Conservation (phyloP, 2,888 invertebrate genomes). For the Drosophila ochracea region DNA sequence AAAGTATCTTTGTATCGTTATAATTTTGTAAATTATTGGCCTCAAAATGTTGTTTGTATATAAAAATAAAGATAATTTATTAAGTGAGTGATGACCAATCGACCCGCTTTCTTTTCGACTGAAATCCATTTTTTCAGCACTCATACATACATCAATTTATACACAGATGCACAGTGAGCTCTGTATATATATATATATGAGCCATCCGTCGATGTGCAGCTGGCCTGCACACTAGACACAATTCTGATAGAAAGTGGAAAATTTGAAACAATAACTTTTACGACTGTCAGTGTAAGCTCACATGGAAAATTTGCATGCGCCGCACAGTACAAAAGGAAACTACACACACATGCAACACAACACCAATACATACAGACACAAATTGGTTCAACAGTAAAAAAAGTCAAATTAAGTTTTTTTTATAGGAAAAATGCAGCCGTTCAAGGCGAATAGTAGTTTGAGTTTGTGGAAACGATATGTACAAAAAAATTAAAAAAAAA, state of each 20-base stretch:
- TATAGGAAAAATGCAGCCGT: conserved; percentile 20
- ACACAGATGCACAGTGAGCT: conserved; percentile 1
- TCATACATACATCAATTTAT: neutral
- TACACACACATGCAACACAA: neutral
- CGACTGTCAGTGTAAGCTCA: conserved; percentile 76
- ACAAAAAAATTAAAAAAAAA: neutral
- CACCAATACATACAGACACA: conserved; percentile 10
- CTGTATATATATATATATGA: neutral
- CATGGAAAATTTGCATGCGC: conserved; percentile 70
- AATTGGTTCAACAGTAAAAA: conserved; percentile 7
- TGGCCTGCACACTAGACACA: conserved; percentile 37
- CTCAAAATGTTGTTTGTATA: neutral
- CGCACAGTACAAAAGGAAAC: conserved; percentile 20
- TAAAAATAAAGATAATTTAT: neutral
- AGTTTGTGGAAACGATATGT: conserved; percentile 62
- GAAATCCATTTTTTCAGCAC: conserved; percentile 31
- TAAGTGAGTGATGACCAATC: neutral
- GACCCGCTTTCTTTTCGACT: conserved; percentile 19
- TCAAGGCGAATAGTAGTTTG: conserved; percentile 75
- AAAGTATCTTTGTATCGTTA: neutral
- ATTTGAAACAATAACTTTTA: conserved; percentile 78
- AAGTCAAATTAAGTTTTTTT: conserved; percentile 53
- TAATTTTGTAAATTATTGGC: neutral
- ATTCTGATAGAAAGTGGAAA: conserved; percentile 68
- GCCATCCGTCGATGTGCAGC: conserved; percentile 24